Evolutionary conservation across 2,888 invertebrate genomes (phyloP), one percentile per base, ranked within the genome.

Genomic region (Hypercompe scribonia): DNA sequence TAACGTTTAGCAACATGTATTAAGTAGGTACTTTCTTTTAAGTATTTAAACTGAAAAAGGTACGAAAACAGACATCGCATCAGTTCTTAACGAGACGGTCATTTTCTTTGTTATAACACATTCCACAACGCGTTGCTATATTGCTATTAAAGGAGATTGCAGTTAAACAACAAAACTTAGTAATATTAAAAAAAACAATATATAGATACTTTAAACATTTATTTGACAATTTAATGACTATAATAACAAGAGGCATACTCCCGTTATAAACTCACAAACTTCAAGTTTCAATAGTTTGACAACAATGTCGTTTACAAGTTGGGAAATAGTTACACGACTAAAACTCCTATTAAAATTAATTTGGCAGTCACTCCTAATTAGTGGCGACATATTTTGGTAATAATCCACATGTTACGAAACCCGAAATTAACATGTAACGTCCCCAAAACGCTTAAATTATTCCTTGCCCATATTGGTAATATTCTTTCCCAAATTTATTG

Each of bases 141-240:
- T 46, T 21, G 46, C 21, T 21, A 21, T 46, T 46, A 21, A 46
- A 46, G 21, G 0, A 7, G 46, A 18, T 42, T 42, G 42, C 15
- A n/a, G n/a, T 42, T 15, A 42, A 42, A 42, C 3, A 15, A 42
- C 0, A 21, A n/a, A n/a, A n/a, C n/a, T n/a, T n/a, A 15, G 5
- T 21, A 7, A 46, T 46, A 21, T 46, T 46, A 15, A 68, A 79
- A 77, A 67, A 80, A 80, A 81, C 81, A 70, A 73, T 65, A 18
- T 68, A 65, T 54, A 24, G 77, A 81, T 87, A 85, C 72, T 81
- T 84, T 71, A 86, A 88, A 88, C 87, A 86, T 89, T 89, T 89
- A 89, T 87, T 89, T 61, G 75, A 81, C 79, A 84, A 76, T 83
- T 83, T 74, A 85, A 81, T 84, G 81, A 87, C 86, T 84, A 83